Percentiles rank a stretch among this genome's conserved stretches.
Evolutionary conservation across 2,113 vertebrate species (phyloP).

Genomic region (Bothrops jararaca): DNA sequence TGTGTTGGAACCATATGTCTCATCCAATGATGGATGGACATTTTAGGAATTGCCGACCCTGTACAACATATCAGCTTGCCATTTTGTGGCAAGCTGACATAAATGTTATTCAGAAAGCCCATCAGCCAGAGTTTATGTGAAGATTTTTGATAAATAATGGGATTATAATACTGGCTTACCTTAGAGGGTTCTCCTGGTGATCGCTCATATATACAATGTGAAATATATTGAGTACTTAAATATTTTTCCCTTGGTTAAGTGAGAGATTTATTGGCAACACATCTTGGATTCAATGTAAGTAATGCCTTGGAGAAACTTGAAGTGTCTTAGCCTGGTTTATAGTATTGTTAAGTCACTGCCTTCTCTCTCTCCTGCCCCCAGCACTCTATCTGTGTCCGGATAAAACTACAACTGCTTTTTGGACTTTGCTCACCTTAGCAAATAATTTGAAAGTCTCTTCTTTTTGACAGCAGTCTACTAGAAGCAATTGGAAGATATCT

Average conservation of each 20-base stretch:
- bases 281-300: neutral
- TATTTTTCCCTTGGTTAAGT: neutral
- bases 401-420: constrained; percentile 17
- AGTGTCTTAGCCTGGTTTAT: neutral
- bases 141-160: neutral
- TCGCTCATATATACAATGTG: neutral
- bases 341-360: neutral
- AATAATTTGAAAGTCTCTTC: neutral
- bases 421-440: neutral
- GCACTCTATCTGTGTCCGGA: constrained; percentile 16
- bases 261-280: neutral
- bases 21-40: neutral
- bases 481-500: neutral
- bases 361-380: neutral
- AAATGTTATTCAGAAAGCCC: neutral
- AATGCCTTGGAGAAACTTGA: constrained; percentile 1
- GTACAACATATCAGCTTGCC: neutral
- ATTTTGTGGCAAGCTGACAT: neutral
- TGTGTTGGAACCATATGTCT: neutral
- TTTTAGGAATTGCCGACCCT: neutral
- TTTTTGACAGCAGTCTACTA: neutral
- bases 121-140: neutral
- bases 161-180: neutral
- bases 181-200: neutral
- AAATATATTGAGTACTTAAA: neutral